Base-by-base conservation (phyloP, 1,140 invertebrate species). In the Yoshiicerus persimilis region DNA sequence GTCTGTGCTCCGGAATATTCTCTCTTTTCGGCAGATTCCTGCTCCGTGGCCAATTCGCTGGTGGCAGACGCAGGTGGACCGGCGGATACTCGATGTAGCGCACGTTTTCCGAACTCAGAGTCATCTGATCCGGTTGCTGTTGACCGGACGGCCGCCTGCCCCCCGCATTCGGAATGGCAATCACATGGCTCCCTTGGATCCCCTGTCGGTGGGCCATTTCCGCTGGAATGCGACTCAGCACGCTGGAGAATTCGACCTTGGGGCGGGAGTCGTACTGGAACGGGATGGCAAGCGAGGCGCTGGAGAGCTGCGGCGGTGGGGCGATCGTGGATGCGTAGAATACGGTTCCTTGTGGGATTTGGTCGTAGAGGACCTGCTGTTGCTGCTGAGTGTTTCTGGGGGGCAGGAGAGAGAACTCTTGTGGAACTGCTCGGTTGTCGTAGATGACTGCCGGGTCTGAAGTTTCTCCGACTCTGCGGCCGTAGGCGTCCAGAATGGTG, bases 11-110 rank as follows among this genome's bases (percentile, higher is more conserved):
- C 1, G 25, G 83, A 36, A 86, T 30, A 11, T 88, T 84, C 36
- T 88, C 87, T 56, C 87, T 36, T 75, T 87, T 89, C 38, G 84
- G 87, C 20, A 86, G 23, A 64, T 83, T 89, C 32, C 84, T 30
- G 27, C 64, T 80, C n/a, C 84, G 87, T 32, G 75, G 39, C 87
- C 64, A 87, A 86, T 38, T 36, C 27, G 36, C 36, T 11, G 75
- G 10, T 77, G 34, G n/a, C 41, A 66, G 34, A 9, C 20, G 64
- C 4, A 27, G 34, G 5, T 23, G 38, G 1, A 75, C 32, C n/a
- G 87, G 83, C 25, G 84, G 56, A 34, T 86, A 86, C 56, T 86
- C 84, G 1, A 86, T 66, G 62, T 64, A 86, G 4, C 62, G 13
- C 6, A 86, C 56, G 23, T 41, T 36, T 23, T 86, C 83, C 3